Percentiles rank a stretch among this genome's conserved stretches.
Conservation (phyloP, 2,113 vertebrate species). For the Pan troglodytes region NHGRI_mPanTro3-v2.1_pri NC_072415.2:87245001-87245500, state of each 20-base stretch:
- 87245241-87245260: neutral
- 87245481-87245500: neutral
- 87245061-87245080: too few species aligned
- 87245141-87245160: neutral
- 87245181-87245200: neutral
- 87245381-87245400: neutral
- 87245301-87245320: neutral
- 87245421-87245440: neutral
- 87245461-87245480: neutral
- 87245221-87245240: neutral
- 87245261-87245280: neutral
- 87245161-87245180: neutral
- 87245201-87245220: neutral
- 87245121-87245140: neutral
- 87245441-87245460: neutral
- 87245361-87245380: neutral
- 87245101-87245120: neutral
- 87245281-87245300: neutral
- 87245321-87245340: neutral
- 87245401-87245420: neutral
- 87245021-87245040: too few species aligned
- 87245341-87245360: neutral
- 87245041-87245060: too few species aligned
- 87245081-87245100: neutral
- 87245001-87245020: too few species aligned